Base-by-base conservation (phyloP, 2,888 invertebrate species). In the Idaea dimidiata region DNA sequence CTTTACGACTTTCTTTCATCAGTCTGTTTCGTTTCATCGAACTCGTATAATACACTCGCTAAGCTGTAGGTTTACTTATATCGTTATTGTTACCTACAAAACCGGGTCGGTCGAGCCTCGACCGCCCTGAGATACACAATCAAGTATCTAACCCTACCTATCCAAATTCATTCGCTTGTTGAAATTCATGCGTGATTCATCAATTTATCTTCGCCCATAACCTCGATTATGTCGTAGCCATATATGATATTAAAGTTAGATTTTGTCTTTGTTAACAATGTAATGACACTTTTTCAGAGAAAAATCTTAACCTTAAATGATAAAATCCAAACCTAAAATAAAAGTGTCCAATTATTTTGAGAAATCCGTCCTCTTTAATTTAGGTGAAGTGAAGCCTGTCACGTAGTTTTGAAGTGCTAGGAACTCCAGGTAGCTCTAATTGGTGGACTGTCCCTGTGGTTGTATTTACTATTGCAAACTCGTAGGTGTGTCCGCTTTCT, bases 1-100 rank as follows among this genome's bases (percentile, higher is more conserved):
- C 66, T 73, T 72, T 73, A 73, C 70, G 72, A 71, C 64, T 69
- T 65, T 67, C 64, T 72, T 73, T 72, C 70, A 63, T 66, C 71
- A 68, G 68, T 62, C 62, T 64, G 62, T 58, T 64, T 66, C 62
- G 63, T 64, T 66, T 64, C 57, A 43, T 10, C 43, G 43, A 14
- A 43, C 43, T 43, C 43, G 43, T 43, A 43, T 43, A 43, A 43
- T 43, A 43, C 43, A 43, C 10, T 43, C 43, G 43, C 43, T 43
- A 43, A 43, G 43, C 43, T 43, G 43, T 43, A 43, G 43, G 43
- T 14, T 43, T 43, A 43, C 43, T 14, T 43, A 8, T 43, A 43
- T 43, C 43, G 43, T 10, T 43, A 43, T 43, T 43, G 43, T 43
- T 43, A 14, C 43, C 43, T 43, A 43, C 43, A 10, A 43, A 43